Evolutionary conservation across 2,888 invertebrate species (phyloP).

Genomic region (Agrenia bidenticulata): DNA sequence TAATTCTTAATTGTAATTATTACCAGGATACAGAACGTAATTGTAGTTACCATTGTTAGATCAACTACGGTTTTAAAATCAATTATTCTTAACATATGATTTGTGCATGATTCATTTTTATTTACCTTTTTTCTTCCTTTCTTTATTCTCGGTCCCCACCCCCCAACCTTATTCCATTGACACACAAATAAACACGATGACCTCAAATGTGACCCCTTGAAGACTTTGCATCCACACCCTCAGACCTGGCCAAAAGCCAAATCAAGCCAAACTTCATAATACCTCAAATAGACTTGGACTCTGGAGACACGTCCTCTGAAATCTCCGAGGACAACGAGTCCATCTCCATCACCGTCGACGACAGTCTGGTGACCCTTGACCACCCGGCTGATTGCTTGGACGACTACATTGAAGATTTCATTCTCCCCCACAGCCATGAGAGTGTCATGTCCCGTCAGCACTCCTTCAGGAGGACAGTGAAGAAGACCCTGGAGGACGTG

Average conservation of each 20-base stretch:
- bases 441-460: conserved; percentile 54
- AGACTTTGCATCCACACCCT: background rate
- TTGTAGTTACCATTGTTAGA: too few species aligned
- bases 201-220: too few species aligned
- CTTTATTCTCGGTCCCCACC: conserved; percentile 11
- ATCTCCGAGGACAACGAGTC: background rate
- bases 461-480: conserved; percentile 54
- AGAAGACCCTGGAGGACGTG: conserved; percentile 47
- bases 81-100: too few species aligned
- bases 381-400: conserved; percentile 46
- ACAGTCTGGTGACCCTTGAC: background rate
- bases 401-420: conserved; percentile 55
- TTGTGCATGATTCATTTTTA: conserved; percentile 13
- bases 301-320: background rate
- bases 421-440: conserved; percentile 54
- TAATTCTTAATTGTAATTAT: too few species aligned
- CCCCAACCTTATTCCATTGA: background rate
- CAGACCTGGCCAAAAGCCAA: background rate
- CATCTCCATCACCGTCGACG: background rate
- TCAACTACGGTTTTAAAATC: too few species aligned
- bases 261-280: conserved; percentile 11
- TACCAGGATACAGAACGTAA: too few species aligned
- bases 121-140: conserved; percentile 2
- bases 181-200: background rate
- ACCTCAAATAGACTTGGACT: background rate